These are phyloP conservation scores for Sorex maritimensis DNA, from an alignment of 2,797 vertebrate genomes.

Conservation along the genomic window DNA sequence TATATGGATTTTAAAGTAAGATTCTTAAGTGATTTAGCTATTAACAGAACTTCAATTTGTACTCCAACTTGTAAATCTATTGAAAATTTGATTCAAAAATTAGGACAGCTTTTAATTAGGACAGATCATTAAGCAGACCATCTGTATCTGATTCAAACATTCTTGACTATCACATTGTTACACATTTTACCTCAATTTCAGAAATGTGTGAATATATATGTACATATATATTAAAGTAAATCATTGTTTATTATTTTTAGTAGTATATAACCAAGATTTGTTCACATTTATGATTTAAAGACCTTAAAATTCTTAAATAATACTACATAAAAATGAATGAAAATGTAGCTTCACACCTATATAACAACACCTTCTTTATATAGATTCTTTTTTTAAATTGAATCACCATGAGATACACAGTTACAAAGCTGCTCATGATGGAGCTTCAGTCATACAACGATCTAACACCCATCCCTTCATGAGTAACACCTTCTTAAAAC, in stretches of 20 bases:
- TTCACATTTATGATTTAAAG: constrained; percentile 49
- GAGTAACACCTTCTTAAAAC: neutral
- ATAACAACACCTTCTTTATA: neutral
- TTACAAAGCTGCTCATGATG: no score
- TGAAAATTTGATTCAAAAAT: constrained; percentile 62
- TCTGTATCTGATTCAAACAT: neutral
- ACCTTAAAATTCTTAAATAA: neutral
- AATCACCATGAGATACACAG: no score
- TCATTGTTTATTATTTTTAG: constrained; percentile 45
- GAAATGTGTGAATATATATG: constrained; percentile 41
- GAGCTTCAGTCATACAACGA: no score
- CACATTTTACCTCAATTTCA: constrained; percentile 52
- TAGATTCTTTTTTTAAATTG: no score
- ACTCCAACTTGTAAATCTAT: neutral
- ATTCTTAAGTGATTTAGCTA: constrained; percentile 61
- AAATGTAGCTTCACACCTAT: neutral
- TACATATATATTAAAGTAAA: constrained; percentile 11
- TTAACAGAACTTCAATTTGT: constrained; percentile 36
- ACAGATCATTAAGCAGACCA: constrained; percentile 30
- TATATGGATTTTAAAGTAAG: neutral
- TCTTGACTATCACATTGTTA: constrained; percentile 44
- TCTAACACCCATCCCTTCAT: no score
- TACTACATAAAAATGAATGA: constrained; percentile 21
- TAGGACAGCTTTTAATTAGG: constrained; percentile 40
- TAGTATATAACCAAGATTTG: constrained; percentile 4